Percentiles rank a stretch among this genome's conserved stretches.
Evolutionary conservation across 2,113 vertebrate species (phyloP).

Genomic region (Trogon melanurus): DNA sequence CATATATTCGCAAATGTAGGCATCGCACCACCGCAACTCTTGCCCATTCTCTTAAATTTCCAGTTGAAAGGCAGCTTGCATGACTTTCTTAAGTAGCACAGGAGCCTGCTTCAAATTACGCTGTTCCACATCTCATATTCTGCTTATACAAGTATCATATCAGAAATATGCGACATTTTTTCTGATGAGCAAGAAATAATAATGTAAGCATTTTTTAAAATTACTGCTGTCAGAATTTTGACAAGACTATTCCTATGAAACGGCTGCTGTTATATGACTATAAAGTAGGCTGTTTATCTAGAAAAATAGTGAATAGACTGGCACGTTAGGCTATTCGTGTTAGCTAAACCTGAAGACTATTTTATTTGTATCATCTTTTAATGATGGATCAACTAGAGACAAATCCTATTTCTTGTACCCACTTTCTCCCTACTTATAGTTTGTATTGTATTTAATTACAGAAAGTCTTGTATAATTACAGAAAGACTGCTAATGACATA

Average conservation of each 20-base stretch:
- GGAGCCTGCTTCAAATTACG: background rate
- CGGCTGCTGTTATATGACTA: background rate
- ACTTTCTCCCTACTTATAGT: background rate
- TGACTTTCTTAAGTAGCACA: background rate
- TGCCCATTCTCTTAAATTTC: background rate
- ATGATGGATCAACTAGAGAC: background rate
- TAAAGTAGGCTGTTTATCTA: slow-evolving; percentile 11
- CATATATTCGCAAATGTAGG: background rate
- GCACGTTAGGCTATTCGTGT: background rate
- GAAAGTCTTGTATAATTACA: background rate
- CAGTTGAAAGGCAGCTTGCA: background rate
- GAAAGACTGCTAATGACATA: background rate
- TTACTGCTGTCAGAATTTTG: slow-evolving; percentile 41
- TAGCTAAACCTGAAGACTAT: background rate
- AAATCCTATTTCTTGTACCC: background rate
- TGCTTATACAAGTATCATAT: background rate
- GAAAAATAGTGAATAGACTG: background rate
- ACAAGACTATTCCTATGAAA: slow-evolving; percentile 9
- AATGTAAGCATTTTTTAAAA: slow-evolving; percentile 22
- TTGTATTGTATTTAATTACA: background rate
- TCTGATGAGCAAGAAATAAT: slow-evolving; percentile 35
- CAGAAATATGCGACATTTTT: background rate
- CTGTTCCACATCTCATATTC: background rate
- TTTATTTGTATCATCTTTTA: background rate
- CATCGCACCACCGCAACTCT: background rate